phyloP scores from a whole-genome alignment of 2,888 invertebrate genomes.

The Cryptocheilus praepositus region DNA sequence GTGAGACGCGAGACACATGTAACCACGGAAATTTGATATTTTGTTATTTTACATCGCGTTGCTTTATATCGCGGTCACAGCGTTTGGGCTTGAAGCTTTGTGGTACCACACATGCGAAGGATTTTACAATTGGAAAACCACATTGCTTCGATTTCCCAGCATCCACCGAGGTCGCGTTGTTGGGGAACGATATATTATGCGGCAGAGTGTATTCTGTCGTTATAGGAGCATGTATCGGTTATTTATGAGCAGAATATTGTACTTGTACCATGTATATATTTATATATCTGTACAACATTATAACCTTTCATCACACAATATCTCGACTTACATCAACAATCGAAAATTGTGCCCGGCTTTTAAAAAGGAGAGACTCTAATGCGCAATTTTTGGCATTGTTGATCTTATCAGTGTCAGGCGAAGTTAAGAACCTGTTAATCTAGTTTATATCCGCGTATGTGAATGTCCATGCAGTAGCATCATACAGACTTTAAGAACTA shows the following conservation, averaged over 20 bases:
- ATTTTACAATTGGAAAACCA: constrained; percentile 58
- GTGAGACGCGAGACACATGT: no score
- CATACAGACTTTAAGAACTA: constrained; percentile 53
- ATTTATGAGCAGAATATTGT: constrained; percentile 69
- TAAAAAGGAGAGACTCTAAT: constrained; percentile 12
- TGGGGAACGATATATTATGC: constrained; percentile 57
- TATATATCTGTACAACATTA: constrained; percentile 60
- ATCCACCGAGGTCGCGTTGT: constrained; percentile 62
- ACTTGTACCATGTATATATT: constrained; percentile 65
- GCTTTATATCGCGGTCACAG: constrained; percentile 57
- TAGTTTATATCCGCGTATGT: constrained; percentile 51
- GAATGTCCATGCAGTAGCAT: constrained; percentile 46
- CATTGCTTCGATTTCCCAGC: constrained; percentile 66
- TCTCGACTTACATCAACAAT: constrained; percentile 46
- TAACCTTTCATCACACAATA: constrained; percentile 58
- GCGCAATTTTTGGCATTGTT: constrained; percentile 40
- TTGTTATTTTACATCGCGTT: constrained; percentile 13
- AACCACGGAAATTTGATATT: no score
- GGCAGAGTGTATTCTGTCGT: constrained; percentile 57
- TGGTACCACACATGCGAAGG: constrained; percentile 57
- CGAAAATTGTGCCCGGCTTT: constrained; percentile 34
- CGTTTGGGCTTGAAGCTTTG: constrained; percentile 71
- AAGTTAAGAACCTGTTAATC: constrained; percentile 45
- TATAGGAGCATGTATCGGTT: constrained; percentile 68
- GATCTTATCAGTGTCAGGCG: constrained; percentile 41